Evolutionary conservation across 2,888 invertebrate species (phyloP).

Genomic region (Ennomos fuscantarius): DNA sequence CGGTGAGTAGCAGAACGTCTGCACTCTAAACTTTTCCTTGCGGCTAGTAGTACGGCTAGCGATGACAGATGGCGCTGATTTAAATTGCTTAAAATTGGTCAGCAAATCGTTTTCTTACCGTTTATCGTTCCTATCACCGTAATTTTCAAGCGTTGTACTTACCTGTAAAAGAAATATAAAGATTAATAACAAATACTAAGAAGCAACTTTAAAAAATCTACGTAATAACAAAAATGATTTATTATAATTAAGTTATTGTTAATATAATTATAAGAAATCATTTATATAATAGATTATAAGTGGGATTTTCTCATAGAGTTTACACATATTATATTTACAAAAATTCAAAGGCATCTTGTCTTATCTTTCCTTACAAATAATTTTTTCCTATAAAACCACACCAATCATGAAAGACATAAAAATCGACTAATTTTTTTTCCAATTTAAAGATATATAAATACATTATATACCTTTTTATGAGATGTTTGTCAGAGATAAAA

Average conservation of each 20-base stretch:
- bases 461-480: no score
- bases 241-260: no score
- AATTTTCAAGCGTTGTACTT: conserved; percentile 35
- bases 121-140: conserved; percentile 16
- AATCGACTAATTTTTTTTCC: no score
- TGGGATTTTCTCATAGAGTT: conserved; percentile 11
- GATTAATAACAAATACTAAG: conserved; percentile 1
- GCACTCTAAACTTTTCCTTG: not conserved
- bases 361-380: no score
- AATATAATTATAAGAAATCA: no score
- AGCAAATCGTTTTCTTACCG: conserved; percentile 4
- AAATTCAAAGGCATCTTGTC: not conserved
- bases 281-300: no score
- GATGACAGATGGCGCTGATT: conserved; percentile 57
- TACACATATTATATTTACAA: not conserved
- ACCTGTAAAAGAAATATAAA: conserved; percentile 46
- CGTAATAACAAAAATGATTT: not conserved
- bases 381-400: no score
- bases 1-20: conserved; percentile 36
- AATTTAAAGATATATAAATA: no score
- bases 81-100: not conserved
- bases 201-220: not conserved
- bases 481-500: no score
- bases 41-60: conserved; percentile 9
- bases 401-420: no score